Conservation (phyloP, 2,797 vertebrate species). For the Etheostoma perlongum region DNA sequence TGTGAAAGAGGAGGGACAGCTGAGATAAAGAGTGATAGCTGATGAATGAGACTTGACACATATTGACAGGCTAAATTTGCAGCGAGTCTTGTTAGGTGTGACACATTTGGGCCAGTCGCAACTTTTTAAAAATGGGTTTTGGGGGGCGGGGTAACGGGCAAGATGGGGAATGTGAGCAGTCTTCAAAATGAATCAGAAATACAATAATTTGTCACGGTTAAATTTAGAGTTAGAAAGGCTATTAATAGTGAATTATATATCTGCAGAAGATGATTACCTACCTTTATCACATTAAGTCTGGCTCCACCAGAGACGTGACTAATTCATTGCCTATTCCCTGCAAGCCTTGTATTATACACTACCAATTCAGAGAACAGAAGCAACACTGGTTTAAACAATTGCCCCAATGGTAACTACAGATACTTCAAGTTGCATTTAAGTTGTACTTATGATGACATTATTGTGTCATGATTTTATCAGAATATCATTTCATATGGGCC, state of each 20-base stretch:
- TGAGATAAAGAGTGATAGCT: constrained; percentile 78
- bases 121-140: constrained; percentile 74
- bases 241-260: constrained; percentile 84
- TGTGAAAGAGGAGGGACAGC: constrained; percentile 68
- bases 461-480: constrained; percentile 44
- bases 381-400: constrained; percentile 31
- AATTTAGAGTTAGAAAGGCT: constrained; percentile 75
- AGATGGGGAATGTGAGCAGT: constrained; percentile 45
- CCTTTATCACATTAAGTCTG: constrained; percentile 75
- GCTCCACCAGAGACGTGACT: constrained; percentile 70
- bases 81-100: constrained; percentile 82
- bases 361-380: constrained; percentile 55
- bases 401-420: constrained; percentile 19
- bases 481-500: constrained; percentile 36
- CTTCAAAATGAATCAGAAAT: constrained; percentile 76
- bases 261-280: constrained; percentile 78
- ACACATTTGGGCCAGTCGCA: constrained; percentile 83
- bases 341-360: constrained; percentile 44
- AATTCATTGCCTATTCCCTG: constrained; percentile 62
- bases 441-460: constrained; percentile 36
- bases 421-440: constrained; percentile 27
- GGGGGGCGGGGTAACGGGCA: constrained; percentile 29
- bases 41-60: constrained; percentile 83
- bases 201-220: constrained; percentile 83
- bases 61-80: constrained; percentile 86